Evolutionary conservation across 2,888 invertebrate genomes (phyloP).

Genomic region (Cephus nigrinus): DNA sequence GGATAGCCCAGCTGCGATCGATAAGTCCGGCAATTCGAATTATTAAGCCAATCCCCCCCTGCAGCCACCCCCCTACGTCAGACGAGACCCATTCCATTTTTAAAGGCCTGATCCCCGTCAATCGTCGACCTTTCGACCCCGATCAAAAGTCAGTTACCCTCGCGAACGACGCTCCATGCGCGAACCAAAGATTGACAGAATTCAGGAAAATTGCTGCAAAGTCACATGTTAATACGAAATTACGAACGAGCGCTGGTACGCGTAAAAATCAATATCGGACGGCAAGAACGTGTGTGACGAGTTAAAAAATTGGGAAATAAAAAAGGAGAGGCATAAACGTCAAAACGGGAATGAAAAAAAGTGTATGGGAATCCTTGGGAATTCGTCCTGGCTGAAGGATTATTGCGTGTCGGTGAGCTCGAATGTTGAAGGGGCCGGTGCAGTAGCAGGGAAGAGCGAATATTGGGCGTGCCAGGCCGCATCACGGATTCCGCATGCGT

Average conservation of each 20-base stretch:
- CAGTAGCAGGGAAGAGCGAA: neutral
- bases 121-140: neutral
- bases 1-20: conserved; percentile 24
- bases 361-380: neutral
- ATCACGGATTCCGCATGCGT: conserved; percentile 7
- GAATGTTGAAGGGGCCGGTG: neutral
- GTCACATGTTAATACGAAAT: neutral
- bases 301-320: too few species aligned
- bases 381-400: neutral
- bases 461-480: conserved; percentile 17
- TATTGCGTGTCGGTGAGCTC: neutral
- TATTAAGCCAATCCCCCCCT: conserved; percentile 13
- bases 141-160: neutral
- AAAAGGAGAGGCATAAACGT: neutral
- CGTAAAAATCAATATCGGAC: too few species aligned
- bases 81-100: neutral
- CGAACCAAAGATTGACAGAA: neutral
- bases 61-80: neutral
- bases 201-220: neutral
- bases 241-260: neutral
- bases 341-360: neutral
- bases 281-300: too few species aligned
- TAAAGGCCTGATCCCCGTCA: neutral
- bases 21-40: conserved; percentile 25
- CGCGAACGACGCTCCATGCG: neutral